A percentile compares a stretch with the other conserved stretches of the same genome.
These are phyloP conservation scores for Melitaea athalia DNA, from an alignment of 2,888 invertebrate species.

Conservation along the genomic window DNA sequence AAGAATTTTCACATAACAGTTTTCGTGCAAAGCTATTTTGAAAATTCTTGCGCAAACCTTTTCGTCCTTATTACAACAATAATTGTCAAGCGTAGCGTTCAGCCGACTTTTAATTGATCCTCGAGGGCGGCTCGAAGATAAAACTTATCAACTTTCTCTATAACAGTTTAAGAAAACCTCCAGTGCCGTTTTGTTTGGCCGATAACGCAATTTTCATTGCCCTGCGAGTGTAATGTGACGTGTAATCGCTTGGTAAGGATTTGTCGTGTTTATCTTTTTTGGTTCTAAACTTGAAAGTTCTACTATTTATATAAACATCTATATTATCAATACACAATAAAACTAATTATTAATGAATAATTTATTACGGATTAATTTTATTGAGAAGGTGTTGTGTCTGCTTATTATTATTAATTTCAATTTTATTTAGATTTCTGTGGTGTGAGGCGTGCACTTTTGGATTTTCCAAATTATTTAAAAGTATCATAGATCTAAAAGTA, in stretches of 20 bases:
- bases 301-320: too few species aligned
- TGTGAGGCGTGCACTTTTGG: too few species aligned
- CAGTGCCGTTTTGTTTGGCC: constrained; percentile 64
- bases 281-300: background rate
- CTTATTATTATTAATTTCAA: too few species aligned
- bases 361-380: too few species aligned
- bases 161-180: constrained; percentile 80
- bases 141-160: constrained; percentile 81
- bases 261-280: constrained; percentile 13
- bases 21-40: constrained; percentile 39
- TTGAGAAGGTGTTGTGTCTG: too few species aligned
- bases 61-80: constrained; percentile 72
- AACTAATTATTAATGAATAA: too few species aligned
- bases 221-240: constrained; percentile 54
- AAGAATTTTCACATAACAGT: constrained; percentile 34
- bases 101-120: constrained; percentile 82
- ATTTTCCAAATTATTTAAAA: too few species aligned
- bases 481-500: too few species aligned
- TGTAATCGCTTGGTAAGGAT: constrained; percentile 47
- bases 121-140: constrained; percentile 78
- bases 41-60: constrained; percentile 52
- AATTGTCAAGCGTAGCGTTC: constrained; percentile 69
- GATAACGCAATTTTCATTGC: constrained; percentile 76
- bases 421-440: too few species aligned
- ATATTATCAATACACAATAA: too few species aligned